Conservation (phyloP, 92 coral and sea anemone species). For the Nematostella vectensis region DNA sequence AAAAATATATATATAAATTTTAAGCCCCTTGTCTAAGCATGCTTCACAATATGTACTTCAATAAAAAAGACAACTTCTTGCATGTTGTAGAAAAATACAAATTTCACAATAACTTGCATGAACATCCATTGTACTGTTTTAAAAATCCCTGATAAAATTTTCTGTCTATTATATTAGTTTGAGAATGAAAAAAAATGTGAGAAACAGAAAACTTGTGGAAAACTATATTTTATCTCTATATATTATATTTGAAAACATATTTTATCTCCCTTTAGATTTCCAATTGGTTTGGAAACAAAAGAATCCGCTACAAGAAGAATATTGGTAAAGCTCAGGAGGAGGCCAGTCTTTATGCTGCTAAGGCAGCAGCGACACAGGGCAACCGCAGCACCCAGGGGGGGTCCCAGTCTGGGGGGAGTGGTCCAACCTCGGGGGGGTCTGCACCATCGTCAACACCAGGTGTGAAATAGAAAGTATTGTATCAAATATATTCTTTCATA, state of each 20-base stretch:
- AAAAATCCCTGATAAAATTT: too few species aligned
- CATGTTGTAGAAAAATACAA: too few species aligned
- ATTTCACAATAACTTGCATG: too few species aligned
- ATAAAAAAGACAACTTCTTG: too few species aligned
- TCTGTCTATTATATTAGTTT: too few species aligned
- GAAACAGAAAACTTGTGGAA: too few species aligned
- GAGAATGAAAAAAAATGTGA: too few species aligned
- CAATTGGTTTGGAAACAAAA: slow-evolving; percentile 97
- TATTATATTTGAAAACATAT: too few species aligned
- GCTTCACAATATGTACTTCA: background rate
- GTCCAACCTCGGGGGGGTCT: slow-evolving; percentile 43
- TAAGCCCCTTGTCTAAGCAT: too few species aligned
- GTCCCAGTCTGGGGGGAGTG: slow-evolving; percentile 26
- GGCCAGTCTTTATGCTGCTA: slow-evolving; percentile 96
- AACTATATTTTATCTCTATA: too few species aligned
- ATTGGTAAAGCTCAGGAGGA: slow-evolving; percentile 99
- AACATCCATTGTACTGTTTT: too few species aligned
- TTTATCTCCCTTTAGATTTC: too few species aligned
- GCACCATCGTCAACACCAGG: slow-evolving; percentile 86
- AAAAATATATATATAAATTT: background rate
- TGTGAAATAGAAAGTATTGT: slow-evolving; percentile 13
- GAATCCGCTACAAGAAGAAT: slow-evolving; percentile 97
- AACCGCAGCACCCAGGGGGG: slow-evolving; percentile 30
- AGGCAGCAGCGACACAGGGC: slow-evolving; percentile 69
- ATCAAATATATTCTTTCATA: background rate